A percentile compares a stretch with the other conserved stretches of the same genome.
phyloP scores from a whole-genome alignment of 2,888 invertebrate species.

The Ochropleura leucogaster region DNA sequence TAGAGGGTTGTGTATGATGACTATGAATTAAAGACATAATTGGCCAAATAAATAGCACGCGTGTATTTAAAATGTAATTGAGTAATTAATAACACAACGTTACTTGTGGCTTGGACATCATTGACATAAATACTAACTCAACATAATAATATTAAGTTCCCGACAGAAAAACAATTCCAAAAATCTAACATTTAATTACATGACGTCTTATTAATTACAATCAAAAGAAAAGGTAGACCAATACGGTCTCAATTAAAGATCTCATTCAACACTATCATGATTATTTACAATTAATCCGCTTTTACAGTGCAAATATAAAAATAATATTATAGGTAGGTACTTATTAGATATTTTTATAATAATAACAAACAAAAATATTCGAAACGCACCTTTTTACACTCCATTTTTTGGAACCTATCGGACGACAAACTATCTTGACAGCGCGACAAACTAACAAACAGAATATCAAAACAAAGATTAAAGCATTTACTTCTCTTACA shows the following conservation, averaged over 20 bases:
- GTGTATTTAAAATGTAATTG: conserved; percentile 15
- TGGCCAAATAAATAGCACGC: conserved; percentile 11
- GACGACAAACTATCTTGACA: conserved; percentile 41
- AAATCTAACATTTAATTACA: conserved; percentile 70
- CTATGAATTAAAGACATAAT: conserved; percentile 10
- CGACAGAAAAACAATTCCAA: conserved; percentile 69
- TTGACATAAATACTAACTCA: conserved; percentile 62
- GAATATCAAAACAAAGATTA: conserved; percentile 47
- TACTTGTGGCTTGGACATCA: conserved; percentile 60
- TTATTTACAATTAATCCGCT: conserved; percentile 58
- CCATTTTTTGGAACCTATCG: conserved; percentile 33
- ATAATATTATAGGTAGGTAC: conserved; percentile 46
- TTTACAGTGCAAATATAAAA: conserved; percentile 57
- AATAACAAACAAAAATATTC: conserved; percentile 55
- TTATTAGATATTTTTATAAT: conserved; percentile 25
- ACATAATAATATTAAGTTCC: conserved; percentile 62
- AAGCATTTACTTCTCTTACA: conserved; percentile 50
- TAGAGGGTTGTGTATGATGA: conserved; percentile 13
- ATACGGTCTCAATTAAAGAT: conserved; percentile 55
- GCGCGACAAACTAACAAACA: conserved; percentile 33
- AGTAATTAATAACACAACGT: conserved; percentile 15
- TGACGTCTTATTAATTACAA: conserved; percentile 55
- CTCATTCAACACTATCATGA: conserved; percentile 34
- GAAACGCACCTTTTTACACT: conserved; percentile 42
- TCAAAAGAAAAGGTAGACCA: conserved; percentile 54